Evolutionary conservation across 2,888 invertebrate species (phyloP), one percentile per base, ranked within the genome.

Genomic region (Pseudeuparius sepicola): DNA sequence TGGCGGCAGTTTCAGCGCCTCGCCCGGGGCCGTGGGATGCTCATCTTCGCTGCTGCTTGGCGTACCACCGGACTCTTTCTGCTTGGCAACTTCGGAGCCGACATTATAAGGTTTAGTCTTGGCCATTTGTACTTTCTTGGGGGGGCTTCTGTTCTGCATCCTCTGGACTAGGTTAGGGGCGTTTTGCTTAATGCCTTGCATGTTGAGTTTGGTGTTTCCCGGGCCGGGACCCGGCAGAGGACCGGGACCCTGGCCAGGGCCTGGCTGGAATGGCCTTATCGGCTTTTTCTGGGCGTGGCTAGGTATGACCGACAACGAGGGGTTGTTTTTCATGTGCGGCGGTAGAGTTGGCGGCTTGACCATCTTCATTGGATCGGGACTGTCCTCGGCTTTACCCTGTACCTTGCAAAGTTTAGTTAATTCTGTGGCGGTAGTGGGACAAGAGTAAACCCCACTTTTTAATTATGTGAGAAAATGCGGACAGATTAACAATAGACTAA

Each of bases 221-320:
- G 55, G 53, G 3, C 48, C 46, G 25, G 55, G 52, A 2, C 39
- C 39, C 9, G 16, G 6, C 28, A 31, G 39, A 2, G 24, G 28
- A n/a, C n/a, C n/a, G n/a, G n/a, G n/a, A n/a, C n/a, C n/a, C n/a
- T 18, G 25, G 14, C 9, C 30, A 10, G 38, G 29, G 2, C 31
- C 24, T 2, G 53, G 54, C 45, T 61, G 58, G 10, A 58, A 53
- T 5, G 54, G 43, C 11, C 60, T 49, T 40, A 59, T 61, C 34
- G 55, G 60, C n/a, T 31, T 6, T n/a, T 20, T 6, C n/a, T 20
- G 6, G 6, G 20, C 7, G 6, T 6, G n/a, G 6, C n/a, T 6
- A 2, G 74, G 72, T 18, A 71, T 67, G 7, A 72, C 71, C 1
- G 75, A 70, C 14, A 74, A 67, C 2, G 73, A 70, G 0, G 74